Evolutionary conservation across 92 coral and sea anemone species (phyloP).

Genomic region (Porites divaricata): DNA sequence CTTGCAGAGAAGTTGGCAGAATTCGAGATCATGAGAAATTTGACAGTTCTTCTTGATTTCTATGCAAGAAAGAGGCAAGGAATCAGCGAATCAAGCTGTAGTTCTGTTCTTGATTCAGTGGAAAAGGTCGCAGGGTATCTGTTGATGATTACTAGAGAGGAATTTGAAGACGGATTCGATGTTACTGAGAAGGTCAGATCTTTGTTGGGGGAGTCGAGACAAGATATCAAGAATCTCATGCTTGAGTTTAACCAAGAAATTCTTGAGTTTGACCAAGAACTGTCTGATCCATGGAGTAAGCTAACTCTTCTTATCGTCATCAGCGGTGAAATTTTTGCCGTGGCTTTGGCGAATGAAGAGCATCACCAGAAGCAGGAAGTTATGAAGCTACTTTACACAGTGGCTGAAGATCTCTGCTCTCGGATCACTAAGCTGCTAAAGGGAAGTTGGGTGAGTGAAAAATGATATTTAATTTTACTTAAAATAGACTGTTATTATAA

Average conservation of each 20-base stretch:
- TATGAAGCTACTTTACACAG: not conserved
- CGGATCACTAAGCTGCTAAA: not conserved
- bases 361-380: not conserved
- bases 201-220: not conserved
- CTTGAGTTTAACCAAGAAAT: not conserved
- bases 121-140: conserved; percentile 3
- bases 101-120: not conserved
- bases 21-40: conserved; percentile 20
- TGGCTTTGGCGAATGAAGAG: not conserved
- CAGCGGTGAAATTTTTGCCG: not conserved
- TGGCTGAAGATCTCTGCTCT: not conserved
- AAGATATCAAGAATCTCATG: not conserved
- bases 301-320: conserved; percentile 2
- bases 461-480: not conserved
- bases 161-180: not conserved
- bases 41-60: conserved; percentile 20
- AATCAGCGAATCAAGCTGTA: not conserved
- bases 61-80: conserved; percentile 19
- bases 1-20: not conserved
- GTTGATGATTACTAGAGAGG: not conserved
- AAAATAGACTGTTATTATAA: no score
- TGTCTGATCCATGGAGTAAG: not conserved
- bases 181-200: not conserved
- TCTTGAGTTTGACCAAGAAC: not conserved
- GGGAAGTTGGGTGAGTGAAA: not conserved